Evolutionary conservation across 2,797 vertebrate species (phyloP), one percentile per base, ranked within the genome.

Genomic region (Botia almorhae): DNA sequence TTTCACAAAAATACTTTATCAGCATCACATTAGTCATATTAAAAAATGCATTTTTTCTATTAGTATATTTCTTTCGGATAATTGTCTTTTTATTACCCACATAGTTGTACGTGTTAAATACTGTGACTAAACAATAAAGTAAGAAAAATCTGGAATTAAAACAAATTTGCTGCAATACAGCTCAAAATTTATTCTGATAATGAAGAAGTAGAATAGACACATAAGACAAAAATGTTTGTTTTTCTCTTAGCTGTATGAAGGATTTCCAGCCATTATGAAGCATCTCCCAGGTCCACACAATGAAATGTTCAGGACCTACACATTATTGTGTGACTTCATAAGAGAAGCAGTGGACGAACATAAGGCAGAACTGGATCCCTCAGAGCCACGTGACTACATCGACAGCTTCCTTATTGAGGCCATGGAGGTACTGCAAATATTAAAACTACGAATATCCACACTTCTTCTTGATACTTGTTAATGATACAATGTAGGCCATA

Each of bases 361-460:
- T 83, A 93, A 93, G 89, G 74, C 86, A 58, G 90, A 92, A 0
- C 81, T 95, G 78, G 93, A 96, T 53, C 91, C 92, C 48, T 83
- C 69, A 81, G 90, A 88, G 72, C 92, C 91, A 0, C 84, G 81
- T 0, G 93, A 95, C 43, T 91, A 96, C 23, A 94, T 96, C 0
- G 95, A 96, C 26, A 85, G 87, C 80, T 96, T 95, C 90, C 91
- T 96, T 17, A 76, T 90, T 3, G 93, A 94, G 90, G 93, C 94
- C 84, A 83, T 87, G 19, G 89, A 90, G 89, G 95, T 96, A 82
- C 0, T 56, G 46, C n/a, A 69, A 26, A 13, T 29, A n/a, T 58
- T 43, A 23, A 23, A 56, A 39, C 51, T n/a, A 51, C n/a, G n/a
- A n/a, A n/a, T n/a, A n/a, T n/a, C n/a, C n/a, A n/a, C n/a, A n/a